Base-by-base conservation (phyloP, 2,797 vertebrate genomes). In the Trachops cirrhosus region DNA sequence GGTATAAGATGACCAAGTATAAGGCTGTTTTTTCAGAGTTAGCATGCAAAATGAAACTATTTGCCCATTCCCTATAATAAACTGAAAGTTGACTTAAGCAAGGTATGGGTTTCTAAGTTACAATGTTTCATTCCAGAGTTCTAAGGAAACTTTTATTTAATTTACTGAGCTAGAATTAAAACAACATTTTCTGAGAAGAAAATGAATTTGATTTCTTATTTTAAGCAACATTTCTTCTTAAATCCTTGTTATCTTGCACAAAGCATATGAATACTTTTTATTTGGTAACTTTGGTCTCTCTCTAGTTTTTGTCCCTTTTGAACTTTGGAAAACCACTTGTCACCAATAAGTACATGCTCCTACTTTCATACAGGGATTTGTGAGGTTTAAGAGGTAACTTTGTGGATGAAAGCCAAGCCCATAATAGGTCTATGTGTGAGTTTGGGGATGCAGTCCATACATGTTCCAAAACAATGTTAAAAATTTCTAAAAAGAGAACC, bases 161-260 rank as follows among this genome's bases (percentile, higher is more conserved):
- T 50, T 91, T 89, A 74, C 68, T 29, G 67, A 92, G 24, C 16
- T 34, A 95, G 19, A 89, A 77, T 26, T 68, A 24, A 87, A 96
- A 79, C 1, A 57, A 77, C 14, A 18, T 73, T 11, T 91, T 90
- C 6, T 83, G 71, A 80, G 9, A 32, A 93, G 67, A 91, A 78
- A n/a, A 11, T 24, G 8, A 70, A 75, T 52, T 89, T 59, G 6
- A 59, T 92, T 83, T 1, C 78, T 88, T 85, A 22, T 87, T 94
- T 94, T 89, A 80, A 93, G 26, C 2, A 75, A 22, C 11, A 41
- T 1, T 67, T 94, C 8, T 50, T 95, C 73, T 41, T 84, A 94
- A 73, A 71, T 70, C 5, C 57, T 89, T 88, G 32, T 52, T 85
- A 83, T 82, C n/a, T 64, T 94, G 22, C 32, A 93, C n/a, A 78